Conservation (phyloP, 2,888 invertebrate genomes). For the Palloptera scutellata region DNA sequence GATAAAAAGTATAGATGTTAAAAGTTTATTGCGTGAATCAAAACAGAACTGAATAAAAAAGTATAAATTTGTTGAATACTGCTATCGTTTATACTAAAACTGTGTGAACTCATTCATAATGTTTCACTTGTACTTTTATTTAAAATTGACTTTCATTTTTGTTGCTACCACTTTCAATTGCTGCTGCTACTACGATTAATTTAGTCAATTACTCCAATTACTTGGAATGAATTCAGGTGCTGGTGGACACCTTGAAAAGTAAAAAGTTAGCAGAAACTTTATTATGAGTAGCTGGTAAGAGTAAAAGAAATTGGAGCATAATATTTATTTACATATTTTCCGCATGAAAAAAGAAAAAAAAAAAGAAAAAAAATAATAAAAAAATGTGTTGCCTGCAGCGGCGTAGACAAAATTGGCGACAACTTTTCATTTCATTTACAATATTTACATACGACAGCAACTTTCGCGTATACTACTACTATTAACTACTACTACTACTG, state of each 20-base stretch:
- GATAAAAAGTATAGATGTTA: no score
- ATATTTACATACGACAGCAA: conserved; percentile 12
- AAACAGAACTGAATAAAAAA: no score
- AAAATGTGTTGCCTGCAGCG: not conserved
- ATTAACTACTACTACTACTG: no score
- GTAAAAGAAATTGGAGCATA: not conserved
- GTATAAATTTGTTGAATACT: no score
- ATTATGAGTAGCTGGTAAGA: no score
- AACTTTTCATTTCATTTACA: conserved; percentile 31
- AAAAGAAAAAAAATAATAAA: not conserved
- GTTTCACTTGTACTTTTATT: no score
- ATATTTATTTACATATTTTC: conserved; percentile 30
- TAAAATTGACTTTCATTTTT: not conserved
- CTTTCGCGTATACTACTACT: no score
- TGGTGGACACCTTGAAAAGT: not conserved
- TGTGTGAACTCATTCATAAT: no score
- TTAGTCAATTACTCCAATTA: not conserved
- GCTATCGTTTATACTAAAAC: no score
- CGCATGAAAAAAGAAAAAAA: conserved; percentile 14
- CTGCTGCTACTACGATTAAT: not conserved
- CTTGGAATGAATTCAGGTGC: not conserved
- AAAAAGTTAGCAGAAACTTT: no score
- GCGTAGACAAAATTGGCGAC: conserved; percentile 3
- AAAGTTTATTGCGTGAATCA: no score
- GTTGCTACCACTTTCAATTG: not conserved